Evolutionary conservation across 2,113 vertebrate genomes (phyloP).

Genomic region (Jaculus jaculus): DNA sequence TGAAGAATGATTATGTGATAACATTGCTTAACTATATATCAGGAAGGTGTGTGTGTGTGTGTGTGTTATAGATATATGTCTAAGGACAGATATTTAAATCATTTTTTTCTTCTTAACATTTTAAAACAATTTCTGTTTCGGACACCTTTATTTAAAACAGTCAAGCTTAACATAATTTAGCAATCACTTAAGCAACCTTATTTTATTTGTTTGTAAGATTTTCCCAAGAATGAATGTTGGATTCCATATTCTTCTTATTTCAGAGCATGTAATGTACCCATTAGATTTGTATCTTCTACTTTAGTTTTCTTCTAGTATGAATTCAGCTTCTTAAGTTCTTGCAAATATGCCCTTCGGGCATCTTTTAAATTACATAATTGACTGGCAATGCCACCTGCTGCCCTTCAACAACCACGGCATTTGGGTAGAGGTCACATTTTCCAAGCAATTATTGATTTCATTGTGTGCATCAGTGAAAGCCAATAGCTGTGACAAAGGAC

Average conservation of each 20-base stretch:
- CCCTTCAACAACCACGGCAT: neutral
- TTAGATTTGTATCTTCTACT: neutral
- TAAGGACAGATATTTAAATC: neutral
- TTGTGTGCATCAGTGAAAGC: neutral
- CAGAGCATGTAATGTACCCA: fast-evolving
- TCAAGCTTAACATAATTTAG: neutral
- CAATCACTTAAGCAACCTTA: neutral
- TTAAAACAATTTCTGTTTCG: too few species aligned
- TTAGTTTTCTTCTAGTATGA: neutral
- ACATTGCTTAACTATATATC: neutral
- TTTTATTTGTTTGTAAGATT: neutral
- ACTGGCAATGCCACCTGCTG: fast-evolving
- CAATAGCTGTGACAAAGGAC: neutral
- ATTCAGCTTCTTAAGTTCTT: fast-evolving
- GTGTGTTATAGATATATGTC: neutral
- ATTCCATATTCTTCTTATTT: neutral
- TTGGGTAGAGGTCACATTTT: neutral
- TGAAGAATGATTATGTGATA: neutral
- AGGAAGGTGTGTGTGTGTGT: neutral
- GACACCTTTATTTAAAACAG: too few species aligned
- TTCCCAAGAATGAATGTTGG: neutral
- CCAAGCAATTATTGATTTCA: neutral
- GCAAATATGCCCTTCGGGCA: neutral
- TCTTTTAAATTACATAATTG: neutral
- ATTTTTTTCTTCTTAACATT: too few species aligned